Base-by-base conservation (phyloP, 2,888 invertebrate species). In the Drosophila pegasa region DNA sequence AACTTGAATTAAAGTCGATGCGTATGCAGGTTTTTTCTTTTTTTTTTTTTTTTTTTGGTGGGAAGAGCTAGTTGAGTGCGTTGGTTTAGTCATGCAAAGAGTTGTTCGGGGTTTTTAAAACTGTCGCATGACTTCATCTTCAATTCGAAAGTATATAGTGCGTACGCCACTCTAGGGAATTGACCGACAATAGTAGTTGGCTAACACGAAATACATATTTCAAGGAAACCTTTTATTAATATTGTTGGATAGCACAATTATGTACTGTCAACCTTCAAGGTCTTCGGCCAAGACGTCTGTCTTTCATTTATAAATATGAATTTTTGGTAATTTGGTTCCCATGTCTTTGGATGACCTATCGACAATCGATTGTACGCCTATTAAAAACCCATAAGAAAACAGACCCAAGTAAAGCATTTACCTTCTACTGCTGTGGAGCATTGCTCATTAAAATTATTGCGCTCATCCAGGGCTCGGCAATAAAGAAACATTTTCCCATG, bases 51-150 rank as follows among this genome's bases (percentile, higher is more conserved):
- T 29, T 29, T 29, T 29, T 29, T 29, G 29, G 29, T 6, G 16
- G 37, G 22, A 3, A 22, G 41, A 27, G 40, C 20, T 61, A n/a
- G n/a, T 52, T 41, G 40, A 61, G 61, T 75, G 43, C 55, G 69
- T 70, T 64, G 68, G 70, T 57, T 86, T 80, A 80, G 87, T 83
- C 81, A 84, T 80, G 65, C 71, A 60, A 76, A 62, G 65, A 51
- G 45, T 31, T 48, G 14, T 27, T 27, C 16, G 55, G 20, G 35
- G 31, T 50, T 45, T 66, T 71, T 47, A 48, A 81, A 75, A 62
- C 16, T 70, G 55, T 66, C 56, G 73, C 57, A 79, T 83, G 83
- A 83, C 87, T 87, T 87, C 83, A 81, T 84, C 85, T 84, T 71
- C 60, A 70, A 52, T 77, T 61, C 29, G 62, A 82, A 82, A 79